A percentile compares a stretch with the other conserved stretches of the same genome.
Evolutionary conservation across 2,797 vertebrate genomes (phyloP).

Genomic region (Agapornis canus): DNA sequence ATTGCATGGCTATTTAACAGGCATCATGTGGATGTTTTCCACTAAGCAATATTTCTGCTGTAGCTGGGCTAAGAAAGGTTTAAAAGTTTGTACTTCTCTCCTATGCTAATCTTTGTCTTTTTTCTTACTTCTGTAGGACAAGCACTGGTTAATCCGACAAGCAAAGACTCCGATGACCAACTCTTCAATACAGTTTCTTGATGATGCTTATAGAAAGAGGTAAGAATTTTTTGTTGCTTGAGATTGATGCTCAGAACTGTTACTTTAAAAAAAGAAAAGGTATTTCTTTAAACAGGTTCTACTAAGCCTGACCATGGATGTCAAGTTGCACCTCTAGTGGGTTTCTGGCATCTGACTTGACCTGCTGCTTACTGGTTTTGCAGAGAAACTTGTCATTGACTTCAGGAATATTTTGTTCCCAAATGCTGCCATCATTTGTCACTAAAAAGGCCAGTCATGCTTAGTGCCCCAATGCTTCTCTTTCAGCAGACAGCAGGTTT

Average conservation of each 20-base stretch:
- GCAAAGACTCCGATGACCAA: conserved; percentile 97
- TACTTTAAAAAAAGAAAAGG: background rate
- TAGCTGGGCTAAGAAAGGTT: background rate
- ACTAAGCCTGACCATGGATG: background rate
- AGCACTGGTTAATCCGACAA: conserved; percentile 98
- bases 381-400: background rate
- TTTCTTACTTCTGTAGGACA: conserved; percentile 82
- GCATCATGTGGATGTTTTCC: background rate
- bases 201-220: conserved; percentile 91
- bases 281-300: background rate
- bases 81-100: background rate
- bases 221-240: conserved; percentile 54
- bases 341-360: background rate
- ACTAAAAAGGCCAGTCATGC: accelerated
- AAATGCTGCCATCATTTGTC: background rate
- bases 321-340: background rate
- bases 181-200: conserved; percentile 90
- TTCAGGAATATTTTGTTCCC: background rate
- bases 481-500: background rate
- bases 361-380: background rate
- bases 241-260: background rate
- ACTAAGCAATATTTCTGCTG: background rate
- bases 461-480: background rate
- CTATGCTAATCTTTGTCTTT: background rate
- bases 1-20: background rate